Evolutionary conservation across 2,888 invertebrate genomes (phyloP).

Genomic region (Caradrina kadenii): DNA sequence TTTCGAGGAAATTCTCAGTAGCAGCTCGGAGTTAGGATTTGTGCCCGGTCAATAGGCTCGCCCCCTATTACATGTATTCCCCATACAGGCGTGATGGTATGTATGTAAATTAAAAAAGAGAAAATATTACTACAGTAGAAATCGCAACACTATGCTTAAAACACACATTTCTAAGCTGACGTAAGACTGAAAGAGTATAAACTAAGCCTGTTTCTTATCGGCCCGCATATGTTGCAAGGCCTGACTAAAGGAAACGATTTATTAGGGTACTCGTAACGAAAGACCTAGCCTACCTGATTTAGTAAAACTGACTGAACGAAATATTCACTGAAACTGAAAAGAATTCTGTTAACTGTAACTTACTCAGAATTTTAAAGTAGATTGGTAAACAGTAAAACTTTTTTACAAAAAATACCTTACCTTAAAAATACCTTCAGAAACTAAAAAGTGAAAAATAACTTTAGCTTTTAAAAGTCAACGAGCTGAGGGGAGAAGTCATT

Average conservation of each 20-base stretch:
- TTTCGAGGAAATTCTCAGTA: too few species aligned
- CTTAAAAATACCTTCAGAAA: too few species aligned
- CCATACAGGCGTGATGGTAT: too few species aligned
- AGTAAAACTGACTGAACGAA: slow-evolving; percentile 25
- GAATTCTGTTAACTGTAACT: not conserved
- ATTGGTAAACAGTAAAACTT: not conserved
- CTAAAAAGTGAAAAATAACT: too few species aligned
- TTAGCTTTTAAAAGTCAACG: too few species aligned
- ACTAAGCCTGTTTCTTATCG: slow-evolving; percentile 50
- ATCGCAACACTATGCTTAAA: slow-evolving; percentile 9
- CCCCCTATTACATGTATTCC: too few species aligned
- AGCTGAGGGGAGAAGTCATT: too few species aligned
- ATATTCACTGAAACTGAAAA: slow-evolving; percentile 13
- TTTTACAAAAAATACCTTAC: too few species aligned
- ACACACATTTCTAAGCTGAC: slow-evolving; percentile 31
- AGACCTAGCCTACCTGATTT: slow-evolving; percentile 35
- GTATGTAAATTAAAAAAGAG: not conserved
- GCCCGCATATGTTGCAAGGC: slow-evolving; percentile 36
- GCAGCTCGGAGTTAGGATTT: too few species aligned
- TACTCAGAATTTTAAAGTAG: not conserved
- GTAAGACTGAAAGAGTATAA: slow-evolving; percentile 28
- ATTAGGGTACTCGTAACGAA: slow-evolving; percentile 42
- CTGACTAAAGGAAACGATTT: slow-evolving; percentile 49
- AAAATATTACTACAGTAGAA: not conserved
- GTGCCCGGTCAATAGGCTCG: too few species aligned